Evolutionary conservation across 2,113 vertebrate genomes (phyloP).

Genomic region (Malaclemys terrapin): DNA sequence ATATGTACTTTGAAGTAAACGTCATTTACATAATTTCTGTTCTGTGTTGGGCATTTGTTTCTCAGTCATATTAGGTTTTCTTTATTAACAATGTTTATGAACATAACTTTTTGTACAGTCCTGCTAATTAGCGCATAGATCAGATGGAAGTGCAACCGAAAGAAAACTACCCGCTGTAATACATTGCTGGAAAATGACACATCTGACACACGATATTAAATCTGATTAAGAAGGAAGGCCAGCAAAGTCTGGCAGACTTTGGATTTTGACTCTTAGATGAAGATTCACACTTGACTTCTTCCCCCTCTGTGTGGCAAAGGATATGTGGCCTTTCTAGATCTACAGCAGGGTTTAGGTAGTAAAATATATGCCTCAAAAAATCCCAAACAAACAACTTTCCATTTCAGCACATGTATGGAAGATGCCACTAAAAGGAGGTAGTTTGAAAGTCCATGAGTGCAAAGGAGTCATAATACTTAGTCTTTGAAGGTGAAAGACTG

Average conservation of each 20-base stretch:
- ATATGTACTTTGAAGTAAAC: neutral
- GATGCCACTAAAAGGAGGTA: neutral
- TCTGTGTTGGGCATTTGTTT: neutral
- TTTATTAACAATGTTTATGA: neutral
- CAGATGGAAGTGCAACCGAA: neutral
- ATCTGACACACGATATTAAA: neutral
- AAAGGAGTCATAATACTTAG: neutral
- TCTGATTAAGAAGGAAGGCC: neutral
- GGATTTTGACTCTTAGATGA: neutral
- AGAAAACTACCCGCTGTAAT: neutral
- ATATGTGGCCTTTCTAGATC: neutral
- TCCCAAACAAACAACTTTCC: neutral
- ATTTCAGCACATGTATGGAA: neutral
- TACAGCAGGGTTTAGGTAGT: neutral
- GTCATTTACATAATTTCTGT: neutral
- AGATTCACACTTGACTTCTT: neutral
- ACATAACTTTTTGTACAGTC: neutral
- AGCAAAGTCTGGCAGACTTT: neutral
- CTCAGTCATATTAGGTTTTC: neutral
- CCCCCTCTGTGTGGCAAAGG: neutral
- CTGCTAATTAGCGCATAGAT: neutral
- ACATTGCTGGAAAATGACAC: neutral
- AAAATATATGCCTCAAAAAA: neutral
- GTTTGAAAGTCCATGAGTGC: neutral
- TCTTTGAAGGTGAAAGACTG: neutral